A percentile compares a stretch with the other conserved stretches of the same genome.
phyloP scores from a whole-genome alignment of 2,888 invertebrate species.

The Agelastica alni region DNA sequence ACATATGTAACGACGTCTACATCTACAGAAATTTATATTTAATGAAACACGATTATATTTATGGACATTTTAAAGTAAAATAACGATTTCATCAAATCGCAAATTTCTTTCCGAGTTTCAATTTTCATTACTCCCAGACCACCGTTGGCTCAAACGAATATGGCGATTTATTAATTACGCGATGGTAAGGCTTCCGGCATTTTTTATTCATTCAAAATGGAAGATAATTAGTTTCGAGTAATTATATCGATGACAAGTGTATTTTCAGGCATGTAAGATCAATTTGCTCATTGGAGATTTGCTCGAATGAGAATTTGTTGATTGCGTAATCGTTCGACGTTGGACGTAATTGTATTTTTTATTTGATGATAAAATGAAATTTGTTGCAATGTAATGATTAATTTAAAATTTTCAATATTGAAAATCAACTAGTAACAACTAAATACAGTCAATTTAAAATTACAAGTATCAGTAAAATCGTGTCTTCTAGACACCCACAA shows the following conservation, averaged over 20 bases:
- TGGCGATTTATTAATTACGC: constrained; percentile 18
- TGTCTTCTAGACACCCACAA: no score
- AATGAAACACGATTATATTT: no score
- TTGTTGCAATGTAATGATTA: constrained; percentile 3
- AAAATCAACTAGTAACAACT: no score
- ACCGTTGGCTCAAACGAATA: no score
- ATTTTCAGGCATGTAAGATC: constrained; percentile 20
- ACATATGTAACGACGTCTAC: no score
- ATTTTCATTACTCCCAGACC: no score
- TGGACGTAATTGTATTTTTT: constrained; percentile 12
- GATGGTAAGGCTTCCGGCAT: constrained; percentile 20
- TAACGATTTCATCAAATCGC: no score
- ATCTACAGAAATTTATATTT: no score
- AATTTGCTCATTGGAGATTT: constrained; percentile 12
- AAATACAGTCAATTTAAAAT: no score
- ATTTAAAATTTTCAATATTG: constrained; percentile 3
- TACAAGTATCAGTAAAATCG: no score
- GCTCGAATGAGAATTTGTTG: constrained; percentile 7
- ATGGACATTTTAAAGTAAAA: no score
- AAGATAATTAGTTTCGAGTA: constrained; percentile 24
- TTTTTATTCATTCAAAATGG: constrained; percentile 20
- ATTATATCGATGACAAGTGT: constrained; percentile 24
- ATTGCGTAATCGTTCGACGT: constrained; percentile 15
- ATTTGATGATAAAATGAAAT: constrained; percentile 13
- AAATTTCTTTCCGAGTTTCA: no score